Percentiles rank a stretch among this genome's conserved stretches.
Evolutionary conservation across 2,888 invertebrate genomes (phyloP).

Genomic region (Unio pictorum): DNA sequence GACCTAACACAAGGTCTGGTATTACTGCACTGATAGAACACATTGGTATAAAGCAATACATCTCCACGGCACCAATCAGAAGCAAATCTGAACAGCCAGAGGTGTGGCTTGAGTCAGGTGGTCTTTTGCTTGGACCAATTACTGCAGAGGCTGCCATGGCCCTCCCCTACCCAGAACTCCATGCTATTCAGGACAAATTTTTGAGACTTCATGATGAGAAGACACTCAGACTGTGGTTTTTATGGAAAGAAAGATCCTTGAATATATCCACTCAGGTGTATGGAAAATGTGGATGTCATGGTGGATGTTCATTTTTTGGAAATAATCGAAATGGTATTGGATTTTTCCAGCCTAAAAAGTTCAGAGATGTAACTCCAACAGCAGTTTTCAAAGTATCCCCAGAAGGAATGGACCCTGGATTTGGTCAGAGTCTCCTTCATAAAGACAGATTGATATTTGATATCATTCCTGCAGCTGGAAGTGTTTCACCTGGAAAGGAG

Average conservation of each 20-base stretch:
- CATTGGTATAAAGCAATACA: slow-evolving; percentile 80
- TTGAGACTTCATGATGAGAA: slow-evolving; percentile 80
- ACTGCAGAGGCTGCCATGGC: slow-evolving; percentile 88
- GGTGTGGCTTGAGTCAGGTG: slow-evolving; percentile 92
- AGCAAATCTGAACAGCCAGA: slow-evolving; percentile 51
- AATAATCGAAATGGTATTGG: slow-evolving; percentile 89
- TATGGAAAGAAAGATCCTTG: slow-evolving; percentile 84
- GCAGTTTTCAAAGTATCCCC: slow-evolving; percentile 63
- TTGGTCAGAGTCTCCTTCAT: slow-evolving; percentile 94
- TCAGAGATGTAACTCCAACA: slow-evolving; percentile 39
- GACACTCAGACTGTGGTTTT: slow-evolving; percentile 91
- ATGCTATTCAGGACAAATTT: slow-evolving; percentile 71
- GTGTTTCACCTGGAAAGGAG: slow-evolving; percentile 42
- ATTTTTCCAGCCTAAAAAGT: slow-evolving; percentile 84
- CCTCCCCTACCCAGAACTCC: slow-evolving; percentile 71
- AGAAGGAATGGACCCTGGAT: slow-evolving; percentile 82
- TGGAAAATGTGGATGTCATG: slow-evolving; percentile 92
- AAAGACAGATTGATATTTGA: slow-evolving; percentile 89
- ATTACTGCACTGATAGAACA: slow-evolving; percentile 88
- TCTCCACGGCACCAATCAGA: slow-evolving; percentile 73
- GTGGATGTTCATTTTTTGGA: slow-evolving; percentile 96
- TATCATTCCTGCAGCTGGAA: slow-evolving; percentile 86
- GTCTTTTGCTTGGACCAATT: slow-evolving; percentile 90
- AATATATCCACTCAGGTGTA: slow-evolving; percentile 24
- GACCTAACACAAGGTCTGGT: slow-evolving; percentile 90